A percentile compares a stretch with the other conserved stretches of the same genome.
phyloP scores from a whole-genome alignment of 2,888 invertebrate genomes.

The Tethea ocularis region DNA sequence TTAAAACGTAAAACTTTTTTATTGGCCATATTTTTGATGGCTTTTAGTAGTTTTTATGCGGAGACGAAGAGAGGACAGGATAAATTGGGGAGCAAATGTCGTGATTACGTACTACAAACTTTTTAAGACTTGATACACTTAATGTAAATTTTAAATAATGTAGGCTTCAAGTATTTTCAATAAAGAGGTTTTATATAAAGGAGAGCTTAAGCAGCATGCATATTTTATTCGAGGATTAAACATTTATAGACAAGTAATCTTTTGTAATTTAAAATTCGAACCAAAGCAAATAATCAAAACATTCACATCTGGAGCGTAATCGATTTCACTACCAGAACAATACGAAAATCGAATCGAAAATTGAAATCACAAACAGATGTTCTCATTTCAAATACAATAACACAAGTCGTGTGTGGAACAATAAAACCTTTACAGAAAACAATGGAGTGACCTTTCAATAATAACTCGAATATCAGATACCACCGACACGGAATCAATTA shows the following conservation, averaged over 20 bases:
- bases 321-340: not conserved
- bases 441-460: constrained; percentile 29
- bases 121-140: not conserved
- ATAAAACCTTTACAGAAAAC: constrained; percentile 26
- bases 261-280: not conserved
- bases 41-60: constrained; percentile 18
- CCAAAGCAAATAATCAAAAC: not conserved
- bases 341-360: constrained; percentile 1
- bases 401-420: constrained; percentile 5
- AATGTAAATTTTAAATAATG: no score
- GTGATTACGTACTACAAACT: not conserved
- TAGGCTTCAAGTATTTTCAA: no score
- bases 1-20: constrained; percentile 30
- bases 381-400: constrained; percentile 9
- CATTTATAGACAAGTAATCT: no score
- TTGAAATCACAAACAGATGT: constrained; percentile 6
- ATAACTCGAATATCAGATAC: constrained; percentile 23
- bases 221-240: no score
- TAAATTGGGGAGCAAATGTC: constrained; percentile 23
- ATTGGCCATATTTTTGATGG: constrained; percentile 27
- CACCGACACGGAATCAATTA: constrained; percentile 38
- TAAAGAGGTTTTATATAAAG: no score
- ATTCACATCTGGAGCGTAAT: not conserved
- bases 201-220: no score
- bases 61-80: not conserved